phyloP scores from a whole-genome alignment of 2,888 invertebrate genomes.

The Schizaphis graminum region DNA sequence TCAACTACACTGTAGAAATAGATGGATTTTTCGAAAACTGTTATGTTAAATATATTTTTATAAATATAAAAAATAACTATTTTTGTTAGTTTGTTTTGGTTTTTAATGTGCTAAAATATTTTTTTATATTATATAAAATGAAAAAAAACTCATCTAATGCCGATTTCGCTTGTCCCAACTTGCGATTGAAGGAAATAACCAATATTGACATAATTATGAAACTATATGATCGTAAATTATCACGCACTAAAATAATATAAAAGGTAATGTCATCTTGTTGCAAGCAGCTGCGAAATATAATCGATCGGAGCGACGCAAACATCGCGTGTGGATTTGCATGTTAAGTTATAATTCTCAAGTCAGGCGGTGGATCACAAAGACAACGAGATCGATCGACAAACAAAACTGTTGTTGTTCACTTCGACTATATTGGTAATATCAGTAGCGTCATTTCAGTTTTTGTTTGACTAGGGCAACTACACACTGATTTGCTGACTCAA shows the following conservation, averaged over 20 bases:
- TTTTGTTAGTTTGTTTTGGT: neutral
- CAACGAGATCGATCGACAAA: conserved; percentile 37
- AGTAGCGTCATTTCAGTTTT: too few relatives aligned
- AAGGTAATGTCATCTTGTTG: neutral
- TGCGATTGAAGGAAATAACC: neutral
- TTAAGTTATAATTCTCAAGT: neutral
- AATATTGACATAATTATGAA: neutral
- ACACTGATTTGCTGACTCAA: too few relatives aligned
- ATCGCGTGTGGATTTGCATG: neutral
- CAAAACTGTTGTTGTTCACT: conserved; percentile 1
- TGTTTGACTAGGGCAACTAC: too few relatives aligned
- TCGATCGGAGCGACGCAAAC: neutral
- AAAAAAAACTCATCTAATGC: neutral
- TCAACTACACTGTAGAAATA: neutral
- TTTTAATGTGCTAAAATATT: neutral
- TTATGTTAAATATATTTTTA: neutral
- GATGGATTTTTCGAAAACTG: neutral
- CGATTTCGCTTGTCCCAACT: neutral
- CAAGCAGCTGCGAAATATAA: neutral
- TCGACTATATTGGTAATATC: neutral
- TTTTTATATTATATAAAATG: too few relatives aligned
- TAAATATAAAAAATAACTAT: neutral
- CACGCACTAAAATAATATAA: neutral
- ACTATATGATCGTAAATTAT: neutral
- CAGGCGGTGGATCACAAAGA: neutral